Evolutionary conservation across 2,113 vertebrate genomes (phyloP).

Genomic region (Pelvicachromis taeniatus): DNA sequence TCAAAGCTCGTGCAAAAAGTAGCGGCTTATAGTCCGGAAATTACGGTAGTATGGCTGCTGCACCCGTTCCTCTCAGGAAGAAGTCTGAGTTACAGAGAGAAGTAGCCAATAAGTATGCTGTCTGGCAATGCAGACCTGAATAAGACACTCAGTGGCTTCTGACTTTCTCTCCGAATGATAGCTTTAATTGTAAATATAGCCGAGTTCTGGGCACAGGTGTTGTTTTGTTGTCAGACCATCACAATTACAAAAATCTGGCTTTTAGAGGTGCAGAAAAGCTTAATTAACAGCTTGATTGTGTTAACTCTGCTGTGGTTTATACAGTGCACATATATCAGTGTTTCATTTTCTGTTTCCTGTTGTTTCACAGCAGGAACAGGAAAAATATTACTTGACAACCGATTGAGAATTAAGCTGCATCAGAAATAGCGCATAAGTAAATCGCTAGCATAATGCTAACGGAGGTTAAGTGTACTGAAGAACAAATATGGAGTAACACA

Average conservation of each 20-base stretch:
- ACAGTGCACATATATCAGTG: background rate
- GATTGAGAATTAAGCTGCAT: background rate
- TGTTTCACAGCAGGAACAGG: background rate
- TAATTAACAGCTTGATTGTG: background rate
- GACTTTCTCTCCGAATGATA: background rate
- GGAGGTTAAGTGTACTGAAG: background rate
- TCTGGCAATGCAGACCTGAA: background rate
- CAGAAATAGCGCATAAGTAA: background rate
- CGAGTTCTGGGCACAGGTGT: background rate
- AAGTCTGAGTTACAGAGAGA: background rate
- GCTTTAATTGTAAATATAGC: background rate
- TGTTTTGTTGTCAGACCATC: background rate
- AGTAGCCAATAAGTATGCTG: background rate
- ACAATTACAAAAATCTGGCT: background rate
- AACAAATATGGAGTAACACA: background rate
- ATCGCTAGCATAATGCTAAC: background rate
- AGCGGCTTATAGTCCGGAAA: no score
- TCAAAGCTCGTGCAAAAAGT: no score
- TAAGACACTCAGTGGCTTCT: background rate
- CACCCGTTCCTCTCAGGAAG: background rate
- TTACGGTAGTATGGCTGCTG: background rate
- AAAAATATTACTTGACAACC: background rate
- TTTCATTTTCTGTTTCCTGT: no score
- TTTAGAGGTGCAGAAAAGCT: background rate
- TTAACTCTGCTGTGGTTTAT: background rate